Evolutionary conservation across 2,797 vertebrate species (phyloP).

Genomic region (Euthynnus affinis): DNA sequence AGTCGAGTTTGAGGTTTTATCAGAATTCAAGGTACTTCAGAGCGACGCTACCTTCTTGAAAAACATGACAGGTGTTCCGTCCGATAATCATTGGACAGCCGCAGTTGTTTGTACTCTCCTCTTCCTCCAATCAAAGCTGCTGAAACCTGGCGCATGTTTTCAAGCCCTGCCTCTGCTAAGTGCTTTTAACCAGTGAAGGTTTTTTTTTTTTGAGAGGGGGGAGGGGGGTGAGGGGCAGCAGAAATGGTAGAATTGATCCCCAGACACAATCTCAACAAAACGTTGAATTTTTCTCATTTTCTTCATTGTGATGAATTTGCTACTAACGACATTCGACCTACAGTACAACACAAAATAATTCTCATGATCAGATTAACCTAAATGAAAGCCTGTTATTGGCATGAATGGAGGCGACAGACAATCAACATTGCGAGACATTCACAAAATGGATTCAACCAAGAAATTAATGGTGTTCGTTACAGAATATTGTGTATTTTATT

Average conservation of each 20-base stretch:
- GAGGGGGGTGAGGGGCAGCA: background rate
- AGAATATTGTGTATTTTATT: background rate
- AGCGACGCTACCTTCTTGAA: background rate
- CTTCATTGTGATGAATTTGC: constrained; percentile 28
- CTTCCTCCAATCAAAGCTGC: constrained; percentile 77
- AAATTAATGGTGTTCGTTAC: background rate
- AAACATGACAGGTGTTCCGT: constrained; percentile 29
- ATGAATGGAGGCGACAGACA: constrained; percentile 70
- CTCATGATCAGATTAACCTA: constrained; percentile 51
- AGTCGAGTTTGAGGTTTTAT: constrained; percentile 3
- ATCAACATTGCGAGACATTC: constrained; percentile 45
- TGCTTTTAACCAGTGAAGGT: constrained; percentile 67
- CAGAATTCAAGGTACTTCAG: background rate
- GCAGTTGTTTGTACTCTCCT: constrained; percentile 7
- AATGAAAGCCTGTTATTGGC: background rate
- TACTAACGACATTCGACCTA: constrained; percentile 65
- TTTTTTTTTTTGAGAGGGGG: no score
- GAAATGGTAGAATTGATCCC: constrained; percentile 6
- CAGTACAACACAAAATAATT: constrained; percentile 5
- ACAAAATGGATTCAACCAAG: background rate
- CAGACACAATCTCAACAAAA: constrained; percentile 5
- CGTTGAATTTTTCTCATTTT: background rate
- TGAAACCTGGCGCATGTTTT: constrained; percentile 80
- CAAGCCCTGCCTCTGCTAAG: constrained; percentile 70
- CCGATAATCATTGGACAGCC: constrained; percentile 35